Evolutionary conservation across 2,797 vertebrate genomes (phyloP), one percentile per base, ranked within the genome.

Genomic region (Macropus fuliginosus): DNA sequence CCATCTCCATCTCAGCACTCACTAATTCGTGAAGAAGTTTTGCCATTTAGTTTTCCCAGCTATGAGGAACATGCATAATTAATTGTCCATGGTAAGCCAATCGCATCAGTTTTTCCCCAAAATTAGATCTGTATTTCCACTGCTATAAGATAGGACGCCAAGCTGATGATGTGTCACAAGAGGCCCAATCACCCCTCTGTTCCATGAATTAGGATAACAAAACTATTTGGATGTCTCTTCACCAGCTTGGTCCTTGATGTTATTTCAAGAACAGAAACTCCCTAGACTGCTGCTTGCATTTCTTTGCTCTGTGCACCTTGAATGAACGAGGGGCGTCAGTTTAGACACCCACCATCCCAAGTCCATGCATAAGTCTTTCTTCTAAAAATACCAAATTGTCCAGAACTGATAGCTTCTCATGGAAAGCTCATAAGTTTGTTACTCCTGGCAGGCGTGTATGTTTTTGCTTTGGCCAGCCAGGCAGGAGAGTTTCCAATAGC

Each of bases 371-470:
- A 59, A 95, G 55, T 87, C 95, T 95, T 97, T 92, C 54, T 94
- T 97, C 96, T 97, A 95, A 97, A 97, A 97, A 93, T 52, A 91
- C 34, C 92, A 93, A 95, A 95, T 93, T 8, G 0, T 95, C 95
- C 96, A 94, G 95, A 97, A 97, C 94, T 34, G 93, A 98, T 96
- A 95, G 94, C 94, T 94, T 94, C 93, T 95, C 93, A 50, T 87
- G 96, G 93, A 95, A 97, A 96, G 91, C 90, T 91, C 94, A 94
- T 97, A 94, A 92, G 95, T 96, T 56, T 97, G 96, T 95, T 96
- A 93, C 96, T 96, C 94, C 97, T 97, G 97, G 97, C 96, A 96
- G 56, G 87, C 46, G 0, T 13, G 0, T 1, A 31, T 97, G 94
- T 96, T 97, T 97, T 96, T 96, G 8, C 95, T 97, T 95, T 54